These are phyloP conservation scores for Mythimna pallens DNA, from an alignment of 2,888 invertebrate genomes.

Conservation along the genomic window DNA sequence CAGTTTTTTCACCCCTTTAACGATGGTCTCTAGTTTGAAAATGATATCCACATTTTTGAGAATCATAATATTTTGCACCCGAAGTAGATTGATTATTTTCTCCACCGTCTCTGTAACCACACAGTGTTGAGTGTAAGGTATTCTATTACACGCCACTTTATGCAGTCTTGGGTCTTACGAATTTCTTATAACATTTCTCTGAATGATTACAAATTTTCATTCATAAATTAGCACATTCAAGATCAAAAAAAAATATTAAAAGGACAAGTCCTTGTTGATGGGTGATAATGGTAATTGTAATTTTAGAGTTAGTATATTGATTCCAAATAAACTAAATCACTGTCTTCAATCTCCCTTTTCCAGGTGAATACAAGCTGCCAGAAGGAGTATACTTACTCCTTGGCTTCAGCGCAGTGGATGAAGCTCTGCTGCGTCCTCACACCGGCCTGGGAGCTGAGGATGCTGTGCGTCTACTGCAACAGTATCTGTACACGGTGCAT, in stretches of 20 bases:
- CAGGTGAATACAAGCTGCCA: slow-evolving; percentile 94
- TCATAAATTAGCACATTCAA: too few species aligned
- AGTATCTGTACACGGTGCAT: slow-evolving; percentile 93
- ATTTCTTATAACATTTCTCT: not conserved
- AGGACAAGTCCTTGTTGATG: too few species aligned
- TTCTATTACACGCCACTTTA: not conserved
- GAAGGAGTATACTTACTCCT: slow-evolving; percentile 97
- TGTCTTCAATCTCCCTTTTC: slow-evolving; percentile 43
- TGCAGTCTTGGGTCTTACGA: not conserved
- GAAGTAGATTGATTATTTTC: not conserved
- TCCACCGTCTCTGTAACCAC: not conserved
- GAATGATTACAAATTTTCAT: too few species aligned
- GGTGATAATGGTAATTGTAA: too few species aligned
- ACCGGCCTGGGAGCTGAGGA: slow-evolving; percentile 96
- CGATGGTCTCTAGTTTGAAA: not conserved
- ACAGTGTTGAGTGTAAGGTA: not conserved
- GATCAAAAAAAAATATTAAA: too few species aligned
- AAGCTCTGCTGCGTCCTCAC: slow-evolving; percentile 95
- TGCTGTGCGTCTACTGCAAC: slow-evolving; percentile 95
- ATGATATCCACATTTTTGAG: not conserved
- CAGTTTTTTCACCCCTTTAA: not conserved
- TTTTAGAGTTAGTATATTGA: too few species aligned
- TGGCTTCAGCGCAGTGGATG: slow-evolving; percentile 97
- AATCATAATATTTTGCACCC: not conserved
- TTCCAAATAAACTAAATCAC: too few species aligned